These are phyloP conservation scores for Porites cylindrica DNA, from an alignment of 92 coral and sea anemone genomes.

Conservation along the genomic window DNA sequence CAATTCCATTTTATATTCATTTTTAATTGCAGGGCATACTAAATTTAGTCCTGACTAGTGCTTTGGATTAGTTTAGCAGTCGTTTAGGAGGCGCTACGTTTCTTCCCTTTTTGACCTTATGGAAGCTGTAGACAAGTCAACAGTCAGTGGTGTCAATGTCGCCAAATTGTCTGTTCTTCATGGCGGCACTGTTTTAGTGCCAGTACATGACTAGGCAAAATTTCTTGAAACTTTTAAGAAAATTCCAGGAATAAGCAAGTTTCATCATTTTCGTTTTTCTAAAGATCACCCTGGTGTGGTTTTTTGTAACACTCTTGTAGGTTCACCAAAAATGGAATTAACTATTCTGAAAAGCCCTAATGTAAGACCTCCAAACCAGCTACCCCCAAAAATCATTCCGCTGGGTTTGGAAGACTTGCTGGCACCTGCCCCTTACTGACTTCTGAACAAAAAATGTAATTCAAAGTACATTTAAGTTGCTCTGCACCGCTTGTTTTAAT, in stretches of 20 bases:
- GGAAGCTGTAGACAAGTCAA: conserved; percentile 59
- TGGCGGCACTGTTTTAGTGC: conserved; percentile 3
- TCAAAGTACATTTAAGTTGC: no score
- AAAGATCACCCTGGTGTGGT: conserved; percentile 52
- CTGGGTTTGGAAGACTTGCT: conserved; percentile 46
- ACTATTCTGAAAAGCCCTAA: conserved; percentile 17
- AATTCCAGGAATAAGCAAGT: conserved; percentile 41
- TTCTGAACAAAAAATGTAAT: neutral
- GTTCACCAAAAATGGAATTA: neutral
- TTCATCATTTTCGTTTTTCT: conserved; percentile 61
- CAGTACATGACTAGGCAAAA: conserved; percentile 22
- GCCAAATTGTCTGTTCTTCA: conserved; percentile 54
- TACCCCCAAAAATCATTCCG: conserved; percentile 7
- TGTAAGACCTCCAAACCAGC: conserved; percentile 16
- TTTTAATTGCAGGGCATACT: conserved; percentile 2
- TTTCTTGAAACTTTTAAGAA: conserved; percentile 44
- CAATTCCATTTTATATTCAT: conserved; percentile 34
- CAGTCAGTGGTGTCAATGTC: conserved; percentile 39
- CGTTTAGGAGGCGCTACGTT: conserved; percentile 33
- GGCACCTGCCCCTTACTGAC: conserved; percentile 49
- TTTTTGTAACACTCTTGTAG: conserved; percentile 25
- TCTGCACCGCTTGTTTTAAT: no score
- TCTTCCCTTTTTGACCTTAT: conserved; percentile 74
- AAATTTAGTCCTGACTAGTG: conserved; percentile 65
- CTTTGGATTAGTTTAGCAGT: conserved; percentile 61